Evolutionary conservation across 2,113 vertebrate species (phyloP), one percentile per base, ranked within the genome.

Genomic region (Pongo pygmaeus): DNA sequence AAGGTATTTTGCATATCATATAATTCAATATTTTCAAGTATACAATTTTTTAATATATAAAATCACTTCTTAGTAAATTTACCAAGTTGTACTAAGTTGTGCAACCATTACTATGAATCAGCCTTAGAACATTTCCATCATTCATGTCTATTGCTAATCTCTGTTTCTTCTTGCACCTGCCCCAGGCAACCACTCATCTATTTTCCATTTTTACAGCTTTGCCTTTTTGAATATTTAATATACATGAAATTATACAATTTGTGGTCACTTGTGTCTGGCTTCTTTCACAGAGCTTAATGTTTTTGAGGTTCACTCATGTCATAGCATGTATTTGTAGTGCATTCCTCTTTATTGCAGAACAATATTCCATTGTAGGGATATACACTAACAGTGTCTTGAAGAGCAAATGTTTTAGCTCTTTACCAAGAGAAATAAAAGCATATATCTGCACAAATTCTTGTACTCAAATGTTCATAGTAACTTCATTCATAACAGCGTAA

Each of bases 401-500:
- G 52, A 93, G 59, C 90, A 88, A 87, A 84, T 17, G 64, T 43
- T 77, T 89, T 57, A 86, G 57, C 30, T 86, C 25, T 48, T 96
- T 86, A 84, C 35, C 38, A 69, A 67, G n/a, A 87, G 43, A 95
- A 86, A 92, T 50, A 67, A 97, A 91, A 96, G 38, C 35, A 10
- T 43, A 59, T 40, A 10, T 23, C 32, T 17, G 61, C 1, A 40
- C 10, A 79, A 80, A 84, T 90, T 69, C 40, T 59, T 84, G 3
- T 25, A 92, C 22, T 79, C n/a, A 25, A 32, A 89, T 86, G 32
- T 74, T 79, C 69, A 89, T 0, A 72, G 69, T 32, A 93, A 11
- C 55, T 95, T 89, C 79, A 87, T 69, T 78, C 12, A 2, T n/a
- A 90, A 89, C 32, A 79, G 48, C 25, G 14, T 17, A 17, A 83